phyloP scores from a whole-genome alignment of 2,888 invertebrate genomes.

The Gymnocheta viridis region DNA sequence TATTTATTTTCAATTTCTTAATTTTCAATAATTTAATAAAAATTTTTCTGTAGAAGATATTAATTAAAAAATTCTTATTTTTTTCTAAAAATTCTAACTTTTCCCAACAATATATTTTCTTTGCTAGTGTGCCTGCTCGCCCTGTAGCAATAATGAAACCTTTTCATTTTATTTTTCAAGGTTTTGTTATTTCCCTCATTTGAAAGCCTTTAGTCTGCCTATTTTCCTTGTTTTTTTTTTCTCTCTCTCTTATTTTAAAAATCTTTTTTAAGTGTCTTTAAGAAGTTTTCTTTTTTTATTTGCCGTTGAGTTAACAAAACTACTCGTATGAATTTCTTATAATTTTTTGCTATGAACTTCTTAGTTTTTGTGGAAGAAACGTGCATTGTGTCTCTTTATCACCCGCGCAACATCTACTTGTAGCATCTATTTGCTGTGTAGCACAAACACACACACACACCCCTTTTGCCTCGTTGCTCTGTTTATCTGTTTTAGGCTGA shows the following conservation, averaged over 20 bases:
- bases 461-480: not conserved
- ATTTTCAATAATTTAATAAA: no score
- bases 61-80: no score
- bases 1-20: no score
- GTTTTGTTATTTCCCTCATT: not conserved
- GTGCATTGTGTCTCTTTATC: conserved; percentile 68
- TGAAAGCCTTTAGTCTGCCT: conserved; percentile 33
- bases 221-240: conserved; percentile 4
- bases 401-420: conserved; percentile 69
- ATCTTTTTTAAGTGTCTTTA: conserved; percentile 53
- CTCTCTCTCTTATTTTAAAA: conserved; percentile 28
- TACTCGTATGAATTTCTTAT: conserved; percentile 3
- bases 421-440: not conserved
- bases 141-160: not conserved
- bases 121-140: conserved; percentile 4
- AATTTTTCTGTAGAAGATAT: no score
- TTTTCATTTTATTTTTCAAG: not conserved
- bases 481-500: not conserved
- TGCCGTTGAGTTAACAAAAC: not conserved
- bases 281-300: conserved; percentile 42
- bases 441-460: no score
- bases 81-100: no score
- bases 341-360: conserved; percentile 34
- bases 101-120: not conserved
- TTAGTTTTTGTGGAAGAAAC: conserved; percentile 53